Evolutionary conservation across 2,113 vertebrate species (phyloP).

Genomic region (Neogale vison): DNA sequence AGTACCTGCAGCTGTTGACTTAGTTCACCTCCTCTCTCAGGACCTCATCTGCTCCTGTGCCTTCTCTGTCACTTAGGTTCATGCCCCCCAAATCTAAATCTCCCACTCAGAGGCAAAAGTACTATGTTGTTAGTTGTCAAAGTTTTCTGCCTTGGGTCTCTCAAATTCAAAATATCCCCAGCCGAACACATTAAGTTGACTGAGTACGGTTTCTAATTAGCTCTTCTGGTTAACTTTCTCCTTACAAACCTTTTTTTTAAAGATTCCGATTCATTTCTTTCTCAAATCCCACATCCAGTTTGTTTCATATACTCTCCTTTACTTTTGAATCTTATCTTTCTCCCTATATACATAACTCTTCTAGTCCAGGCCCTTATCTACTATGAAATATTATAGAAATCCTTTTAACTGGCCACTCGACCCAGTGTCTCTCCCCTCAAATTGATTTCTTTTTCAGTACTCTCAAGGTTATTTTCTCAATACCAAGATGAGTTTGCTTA

Average conservation of each 20-base stretch:
- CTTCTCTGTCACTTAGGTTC: not conserved
- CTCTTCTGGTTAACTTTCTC: not conserved
- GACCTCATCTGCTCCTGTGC: fast-evolving
- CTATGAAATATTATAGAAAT: not conserved
- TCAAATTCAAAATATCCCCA: not conserved
- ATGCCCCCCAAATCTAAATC: not conserved
- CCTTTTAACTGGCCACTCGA: not conserved
- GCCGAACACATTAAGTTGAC: not conserved
- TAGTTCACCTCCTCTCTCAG: not conserved
- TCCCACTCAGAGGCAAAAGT: not conserved
- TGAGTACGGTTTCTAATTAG: not conserved
- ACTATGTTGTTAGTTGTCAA: not conserved
- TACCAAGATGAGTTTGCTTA: not conserved
- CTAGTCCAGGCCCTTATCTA: not conserved
- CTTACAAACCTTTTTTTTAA: not conserved
- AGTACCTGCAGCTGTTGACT: not conserved
- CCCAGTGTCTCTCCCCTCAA: not conserved
- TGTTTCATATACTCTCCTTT: not conserved
- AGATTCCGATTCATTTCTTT: not conserved
- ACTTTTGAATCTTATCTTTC: not conserved
- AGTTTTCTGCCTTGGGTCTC: not conserved
- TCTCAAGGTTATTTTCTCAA: not conserved
- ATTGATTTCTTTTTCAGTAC: not conserved
- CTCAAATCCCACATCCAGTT: not conserved
- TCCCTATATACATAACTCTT: not conserved